phyloP scores from a whole-genome alignment of 2,113 vertebrate species.

The Proteles cristata region DNA sequence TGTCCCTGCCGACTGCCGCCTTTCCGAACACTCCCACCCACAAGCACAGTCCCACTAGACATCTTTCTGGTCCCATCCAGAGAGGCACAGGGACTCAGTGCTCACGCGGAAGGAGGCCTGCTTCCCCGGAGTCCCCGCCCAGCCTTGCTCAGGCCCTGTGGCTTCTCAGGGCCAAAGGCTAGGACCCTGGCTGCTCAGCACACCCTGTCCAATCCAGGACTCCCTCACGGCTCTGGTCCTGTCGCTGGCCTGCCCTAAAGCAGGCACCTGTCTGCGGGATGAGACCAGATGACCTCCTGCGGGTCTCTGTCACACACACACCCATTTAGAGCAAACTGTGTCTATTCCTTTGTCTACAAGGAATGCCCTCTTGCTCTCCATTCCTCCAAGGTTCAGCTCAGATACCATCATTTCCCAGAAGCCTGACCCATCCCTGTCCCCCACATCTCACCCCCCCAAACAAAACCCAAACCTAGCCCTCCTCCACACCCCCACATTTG shows the following conservation, averaged over 20 bases:
- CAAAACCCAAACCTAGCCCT: not conserved
- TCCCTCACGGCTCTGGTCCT: not conserved
- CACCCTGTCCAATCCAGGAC: too few species aligned
- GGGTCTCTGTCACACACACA: not conserved
- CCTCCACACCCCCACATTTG: not conserved
- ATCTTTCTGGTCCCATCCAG: not conserved
- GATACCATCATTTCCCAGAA: not conserved
- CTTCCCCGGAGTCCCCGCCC: not conserved
- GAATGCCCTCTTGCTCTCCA: not conserved
- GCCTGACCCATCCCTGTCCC: not conserved
- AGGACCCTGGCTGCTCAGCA: not conserved
- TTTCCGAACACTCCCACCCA: not conserved
- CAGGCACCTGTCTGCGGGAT: not conserved
- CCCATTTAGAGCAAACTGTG: not conserved
- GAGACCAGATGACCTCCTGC: not conserved
- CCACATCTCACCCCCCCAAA: not conserved
- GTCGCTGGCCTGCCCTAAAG: not conserved
- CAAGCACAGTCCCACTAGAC: not conserved
- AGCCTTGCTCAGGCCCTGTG: not conserved
- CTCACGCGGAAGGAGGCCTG: not conserved
- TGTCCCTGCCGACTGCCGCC: not conserved
- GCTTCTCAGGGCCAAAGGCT: not conserved
- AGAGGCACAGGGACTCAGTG: not conserved
- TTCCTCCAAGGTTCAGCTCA: not conserved
- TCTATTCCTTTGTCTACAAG: not conserved